Evolutionary conservation across 2,888 invertebrate species (phyloP), one percentile per base, ranked within the genome.

Genomic region (Habroteleia sp.): DNA sequence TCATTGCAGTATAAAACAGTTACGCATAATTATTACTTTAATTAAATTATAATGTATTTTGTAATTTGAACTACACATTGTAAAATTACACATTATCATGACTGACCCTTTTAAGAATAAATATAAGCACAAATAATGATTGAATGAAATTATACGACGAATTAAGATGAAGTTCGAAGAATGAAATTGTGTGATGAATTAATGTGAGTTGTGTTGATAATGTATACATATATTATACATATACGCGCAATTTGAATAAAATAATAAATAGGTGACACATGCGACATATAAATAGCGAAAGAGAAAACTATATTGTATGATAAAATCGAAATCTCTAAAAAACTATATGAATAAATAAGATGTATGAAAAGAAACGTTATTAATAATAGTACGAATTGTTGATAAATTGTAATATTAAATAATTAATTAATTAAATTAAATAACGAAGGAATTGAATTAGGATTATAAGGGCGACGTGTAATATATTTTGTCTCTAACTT

Each of bases 391-490:
- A 81, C 76, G 82, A 83, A 84, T 79, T 84, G 84, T 87, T 86
- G 77, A 86, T 84, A 83, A 85, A 85, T 85, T 83, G 76, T 85
- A 85, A 85, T 82, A 83, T 81, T 82, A 83, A 85, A 76, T 85
- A 82, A 82, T 83, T 85, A 82, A 82, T 83, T 85, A 83, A 84
- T 82, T 81, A 84, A 85, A 82, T 85, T 84, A 84, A 83, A 82
- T 87, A 78, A 83, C 85, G 80, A 87, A 85, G 88, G 88, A 88
- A 88, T 88, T 88, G 88, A 88, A 85, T 83, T 88, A 87, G 86
- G 83, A 82, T 84, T 87, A 87, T 80, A 82, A 80, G 83, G 83
- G 77, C 81, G 82, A 84, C 79, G 80, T 77, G 80, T 82, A 82
- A 80, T 84, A 76, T 83, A 81, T 85, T 81, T 83, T 81, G 82